Evolutionary conservation across 2,113 vertebrate species (phyloP), one percentile per base, ranked within the genome.

Genomic region (Euleptes europaea): DNA sequence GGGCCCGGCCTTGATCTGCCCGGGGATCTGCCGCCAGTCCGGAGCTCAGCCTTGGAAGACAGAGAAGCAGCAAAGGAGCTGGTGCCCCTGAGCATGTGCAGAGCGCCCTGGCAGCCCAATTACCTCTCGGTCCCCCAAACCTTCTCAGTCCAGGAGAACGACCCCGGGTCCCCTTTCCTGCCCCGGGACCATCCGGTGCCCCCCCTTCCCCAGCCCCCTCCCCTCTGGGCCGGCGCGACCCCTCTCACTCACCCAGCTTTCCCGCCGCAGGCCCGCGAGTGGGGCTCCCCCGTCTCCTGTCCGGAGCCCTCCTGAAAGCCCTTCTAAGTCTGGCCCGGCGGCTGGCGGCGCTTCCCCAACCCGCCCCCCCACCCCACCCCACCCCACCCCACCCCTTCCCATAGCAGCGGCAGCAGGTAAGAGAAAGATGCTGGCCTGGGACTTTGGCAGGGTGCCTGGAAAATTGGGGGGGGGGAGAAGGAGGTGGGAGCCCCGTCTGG

Each of bases 371-470:
- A 78, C 75, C 87, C 94, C 96, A 95, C 93, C 95, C 94, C 95
- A 92, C 90, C 92, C 94, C 93, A 33, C n/a, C 90, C 94, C 96
- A 95, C 93, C 95, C 94, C 95, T 93, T 89, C 92, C 94, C 93
- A 33, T 42, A 49, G 40, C 42, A 42, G 28, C 67, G 26, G 49
- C 38, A 65, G 75, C 47, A 78, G 75, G 49, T 31, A 63, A 84
- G 73, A 44, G 51, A 38, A 12, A 51, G n/a, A 6, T 35, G 54
- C 96, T 88, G 38, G 66, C 93, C 92, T 92, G 92, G 93, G 93
- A 94, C 94, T 95, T 96, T 98, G 97, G 97, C 97, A 97, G 93
- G 93, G 89, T 94, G 97, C 98, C 97, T 97, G 92, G 96, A 96
- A 89, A 57, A 69, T 54, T 71, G 26, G 33, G 47, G 9, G 57